A percentile compares a stretch with the other conserved stretches of the same genome.
Conservation (phyloP, 2,797 vertebrate species). For the Odontamblyopus rebecca region DNA sequence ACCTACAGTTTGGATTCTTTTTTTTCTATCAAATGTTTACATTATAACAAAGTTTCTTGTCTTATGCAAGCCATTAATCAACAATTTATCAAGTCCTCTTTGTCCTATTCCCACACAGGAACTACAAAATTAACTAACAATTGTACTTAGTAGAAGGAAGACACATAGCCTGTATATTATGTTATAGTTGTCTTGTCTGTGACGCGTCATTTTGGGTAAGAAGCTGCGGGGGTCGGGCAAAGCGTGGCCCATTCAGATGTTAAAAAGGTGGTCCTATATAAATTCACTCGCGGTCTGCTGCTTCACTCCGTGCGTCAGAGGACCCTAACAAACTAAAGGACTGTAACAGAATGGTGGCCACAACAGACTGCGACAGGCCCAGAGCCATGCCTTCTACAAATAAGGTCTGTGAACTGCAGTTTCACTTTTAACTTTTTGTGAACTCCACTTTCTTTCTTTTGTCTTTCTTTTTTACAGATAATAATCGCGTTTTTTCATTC, state of each 20-base stretch:
- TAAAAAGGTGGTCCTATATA: slow-evolving; percentile 83
- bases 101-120: not conserved
- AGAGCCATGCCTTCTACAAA: slow-evolving; percentile 53
- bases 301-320: slow-evolving; percentile 34
- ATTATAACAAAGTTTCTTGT: not conserved
- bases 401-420: slow-evolving; percentile 60
- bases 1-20: no score
- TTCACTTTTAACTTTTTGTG: not conserved
- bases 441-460: not conserved
- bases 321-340: slow-evolving; percentile 25
- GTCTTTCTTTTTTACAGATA: no score
- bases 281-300: slow-evolving; percentile 56
- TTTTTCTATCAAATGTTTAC: not conserved
- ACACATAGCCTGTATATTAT: not conserved
- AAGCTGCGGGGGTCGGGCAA: slow-evolving; percentile 51
- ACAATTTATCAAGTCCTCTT: not conserved
- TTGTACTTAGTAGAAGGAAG: not conserved
- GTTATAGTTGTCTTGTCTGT: not conserved
- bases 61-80: not conserved
- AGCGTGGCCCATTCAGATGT: slow-evolving; percentile 81
- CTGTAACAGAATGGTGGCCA: slow-evolving; percentile 70
- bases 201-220: slow-evolving; percentile 43
- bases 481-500: not conserved
- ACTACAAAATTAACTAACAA: not conserved
- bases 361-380: slow-evolving; percentile 62